Conservation (phyloP, 2,888 invertebrate genomes). For the Teinopalpus imperialis region DNA sequence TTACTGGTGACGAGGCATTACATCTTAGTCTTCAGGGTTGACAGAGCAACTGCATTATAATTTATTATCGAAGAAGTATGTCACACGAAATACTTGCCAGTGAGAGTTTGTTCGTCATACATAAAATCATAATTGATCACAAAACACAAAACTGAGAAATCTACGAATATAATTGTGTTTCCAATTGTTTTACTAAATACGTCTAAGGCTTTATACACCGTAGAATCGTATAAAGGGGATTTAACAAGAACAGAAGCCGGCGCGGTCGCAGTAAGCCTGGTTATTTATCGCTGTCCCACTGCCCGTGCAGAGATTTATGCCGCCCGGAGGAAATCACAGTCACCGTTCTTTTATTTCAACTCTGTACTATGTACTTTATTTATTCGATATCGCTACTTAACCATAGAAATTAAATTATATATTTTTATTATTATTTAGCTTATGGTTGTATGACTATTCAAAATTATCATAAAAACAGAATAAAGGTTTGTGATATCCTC, state of each 20-base stretch:
- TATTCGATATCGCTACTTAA: background rate
- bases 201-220: constrained; percentile 2
- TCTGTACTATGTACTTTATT: constrained; percentile 11
- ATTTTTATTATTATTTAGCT: too few relatives aligned
- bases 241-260: constrained; percentile 31
- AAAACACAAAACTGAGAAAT: too few relatives aligned
- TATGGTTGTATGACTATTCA: too few relatives aligned
- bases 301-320: constrained; percentile 65
- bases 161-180: constrained; percentile 5
- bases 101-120: too few relatives aligned
- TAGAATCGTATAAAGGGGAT: constrained; percentile 27
- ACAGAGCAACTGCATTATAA: too few relatives aligned
- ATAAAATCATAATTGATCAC: too few relatives aligned
- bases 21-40: too few relatives aligned
- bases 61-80: too few relatives aligned
- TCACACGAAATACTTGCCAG: too few relatives aligned
- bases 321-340: constrained; percentile 54
- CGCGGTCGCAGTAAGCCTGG: constrained; percentile 45
- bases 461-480: too few relatives aligned
- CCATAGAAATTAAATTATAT: background rate
- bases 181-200: constrained; percentile 14
- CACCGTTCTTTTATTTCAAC: constrained; percentile 48
- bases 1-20: too few relatives aligned
- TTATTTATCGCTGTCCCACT: constrained; percentile 73
- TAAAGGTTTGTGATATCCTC: too few relatives aligned